Percentiles rank a stretch among this genome's conserved stretches.
These are phyloP conservation scores for Disparrhopalites patrizii DNA, from an alignment of 2,888 invertebrate genomes.

Conservation along the genomic window DNA sequence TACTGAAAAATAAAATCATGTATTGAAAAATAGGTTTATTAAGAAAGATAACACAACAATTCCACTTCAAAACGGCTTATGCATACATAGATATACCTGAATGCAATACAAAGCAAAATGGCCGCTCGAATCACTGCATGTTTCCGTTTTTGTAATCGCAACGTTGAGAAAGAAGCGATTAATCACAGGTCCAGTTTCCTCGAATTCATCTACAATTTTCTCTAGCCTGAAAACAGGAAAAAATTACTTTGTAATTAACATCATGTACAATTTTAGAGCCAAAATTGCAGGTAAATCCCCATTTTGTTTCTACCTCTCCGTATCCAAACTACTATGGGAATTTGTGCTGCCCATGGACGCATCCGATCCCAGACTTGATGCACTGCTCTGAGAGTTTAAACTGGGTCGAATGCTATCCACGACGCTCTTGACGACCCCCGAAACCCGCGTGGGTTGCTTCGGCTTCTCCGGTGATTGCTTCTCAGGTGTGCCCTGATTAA, in stretches of 20 bases:
- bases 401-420: constrained; percentile 29
- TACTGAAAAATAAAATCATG: constrained; percentile 47
- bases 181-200: constrained; percentile 35
- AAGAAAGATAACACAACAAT: too few relatives aligned
- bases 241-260: background rate
- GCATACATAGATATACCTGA: constrained; percentile 46
- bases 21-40: too few relatives aligned
- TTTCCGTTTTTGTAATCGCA: constrained; percentile 50
- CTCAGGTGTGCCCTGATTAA: constrained; percentile 1
- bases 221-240: constrained; percentile 25
- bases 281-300: background rate
- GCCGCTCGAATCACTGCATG: constrained; percentile 49
- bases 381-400: constrained; percentile 34
- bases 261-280: background rate
- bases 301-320: constrained; percentile 28
- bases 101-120: constrained; percentile 51
- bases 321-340: constrained; percentile 30
- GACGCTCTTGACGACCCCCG: too few relatives aligned
- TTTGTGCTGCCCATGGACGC: constrained; percentile 21
- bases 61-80: too few relatives aligned
- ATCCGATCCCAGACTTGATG: constrained; percentile 32
- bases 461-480: constrained; percentile 9
- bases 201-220: constrained; percentile 35
- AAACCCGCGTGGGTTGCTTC: constrained; percentile 5
- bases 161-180: constrained; percentile 50